phyloP scores from a whole-genome alignment of 2,797 vertebrate species.

The Chromobotia macracanthus region DNA sequence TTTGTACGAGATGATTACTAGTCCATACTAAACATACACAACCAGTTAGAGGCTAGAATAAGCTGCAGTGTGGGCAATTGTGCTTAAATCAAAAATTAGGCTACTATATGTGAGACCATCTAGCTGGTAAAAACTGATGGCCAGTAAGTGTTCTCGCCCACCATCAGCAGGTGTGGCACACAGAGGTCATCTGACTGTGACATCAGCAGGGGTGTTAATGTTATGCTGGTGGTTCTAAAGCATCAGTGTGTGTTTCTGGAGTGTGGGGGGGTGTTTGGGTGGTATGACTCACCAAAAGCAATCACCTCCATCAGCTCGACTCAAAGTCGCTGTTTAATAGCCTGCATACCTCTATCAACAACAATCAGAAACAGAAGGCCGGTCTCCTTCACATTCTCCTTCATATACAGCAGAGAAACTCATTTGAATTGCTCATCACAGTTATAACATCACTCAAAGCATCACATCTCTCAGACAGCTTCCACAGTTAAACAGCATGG shows the following conservation, averaged over 20 bases:
- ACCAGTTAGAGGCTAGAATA: no score
- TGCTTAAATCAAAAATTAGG: no score
- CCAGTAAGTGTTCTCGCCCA: no score
- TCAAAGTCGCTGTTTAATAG: conserved; percentile 43
- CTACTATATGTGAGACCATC: no score
- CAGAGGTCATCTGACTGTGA: conserved; percentile 23
- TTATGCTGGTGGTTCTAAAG: no score
- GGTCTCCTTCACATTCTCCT: conserved; percentile 4
- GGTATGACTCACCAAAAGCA: conserved; percentile 43
- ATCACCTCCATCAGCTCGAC: conserved; percentile 43
- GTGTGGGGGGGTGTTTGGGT: conserved; percentile 10
- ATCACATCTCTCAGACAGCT: conserved; percentile 13
- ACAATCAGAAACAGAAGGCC: neutral
- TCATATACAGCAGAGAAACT: conserved; percentile 15
- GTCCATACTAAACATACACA: no score
- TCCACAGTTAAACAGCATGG: conserved; percentile 13
- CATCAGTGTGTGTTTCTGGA: conserved; percentile 2
- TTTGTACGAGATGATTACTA: no score
- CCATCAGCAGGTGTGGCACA: no score
- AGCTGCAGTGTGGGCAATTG: no score
- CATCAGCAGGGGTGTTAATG: conserved; percentile 5
- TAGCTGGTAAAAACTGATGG: no score
- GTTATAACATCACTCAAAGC: neutral
- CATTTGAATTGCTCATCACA: conserved; percentile 30
- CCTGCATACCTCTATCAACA: neutral